Evolutionary conservation across 1,140 invertebrate genomes (phyloP), one percentile per base, ranked within the genome.

Genomic region (Hyposmocoma kahamanoa): DNA sequence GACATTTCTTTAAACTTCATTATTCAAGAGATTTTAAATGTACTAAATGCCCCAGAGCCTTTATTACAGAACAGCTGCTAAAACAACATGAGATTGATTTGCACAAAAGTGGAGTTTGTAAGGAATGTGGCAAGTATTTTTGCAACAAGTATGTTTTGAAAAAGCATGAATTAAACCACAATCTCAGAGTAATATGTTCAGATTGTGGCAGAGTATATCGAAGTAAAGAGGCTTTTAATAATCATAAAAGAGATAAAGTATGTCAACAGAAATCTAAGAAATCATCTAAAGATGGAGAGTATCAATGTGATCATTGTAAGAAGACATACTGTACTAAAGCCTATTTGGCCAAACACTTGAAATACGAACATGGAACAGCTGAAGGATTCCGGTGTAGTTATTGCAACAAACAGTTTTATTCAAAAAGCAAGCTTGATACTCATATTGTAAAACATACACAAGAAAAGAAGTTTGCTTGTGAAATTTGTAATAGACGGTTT

Each of bases 371-470:
- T 58, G 50, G 38, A 22, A 20, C 44, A 18, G 50, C 55, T 45
- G 48, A 36, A 0, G 44, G 6, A 1, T 45, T 53, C 30, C 5
- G 26, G 10, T 63, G 64, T 39, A 8, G 24, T 3, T 59, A 52
- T 52, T 67, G 60, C 32, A 26, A 22, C 4, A 67, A 61, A 22
- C 57, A 56, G n/a, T 55, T 56, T 39, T 20, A 41, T 41, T 42
- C 20, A 42, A 39, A 42, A 19, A 17, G 34, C 3, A 64, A 24
- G 22, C 42, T 63, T 15, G 43, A 58, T 9, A 49, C 47, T 0
- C 64, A 67, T 43, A 47, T 50, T 20, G 15, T 64, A 11, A 61
- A 34, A 21, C 64, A 67, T 43, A 67, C 64, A 3, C 47, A 57
- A 18, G 58, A 67, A 20, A 67, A 64, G 28, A 59, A 63, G 9